These are phyloP conservation scores for Anguilla anguilla DNA, from an alignment of 2,797 vertebrate species.

Conservation along the genomic window DNA sequence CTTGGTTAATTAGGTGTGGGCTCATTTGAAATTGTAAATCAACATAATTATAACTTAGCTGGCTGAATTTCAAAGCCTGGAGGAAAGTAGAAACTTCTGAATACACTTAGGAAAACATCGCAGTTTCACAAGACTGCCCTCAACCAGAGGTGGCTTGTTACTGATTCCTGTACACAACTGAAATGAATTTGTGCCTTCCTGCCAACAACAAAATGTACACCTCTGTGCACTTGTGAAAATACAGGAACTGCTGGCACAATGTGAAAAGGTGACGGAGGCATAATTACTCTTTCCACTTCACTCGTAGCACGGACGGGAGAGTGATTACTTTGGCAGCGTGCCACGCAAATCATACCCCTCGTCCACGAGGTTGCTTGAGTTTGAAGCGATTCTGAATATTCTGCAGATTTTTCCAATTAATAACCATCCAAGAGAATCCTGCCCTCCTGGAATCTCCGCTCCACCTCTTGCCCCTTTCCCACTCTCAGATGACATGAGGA, in stretches of 20 bases:
- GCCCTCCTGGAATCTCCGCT: not conserved
- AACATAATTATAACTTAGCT: conserved; percentile 51
- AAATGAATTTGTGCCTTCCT: not conserved
- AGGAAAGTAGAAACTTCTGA: conserved; percentile 11
- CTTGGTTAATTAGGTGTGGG: conserved; percentile 16
- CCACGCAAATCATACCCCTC: conserved; percentile 49
- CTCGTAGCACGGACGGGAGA: conserved; percentile 42
- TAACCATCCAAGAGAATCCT: conserved; percentile 18
- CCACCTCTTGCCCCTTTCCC: conserved; percentile 2
- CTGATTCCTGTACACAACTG: not conserved
- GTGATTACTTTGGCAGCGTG: conserved; percentile 61
- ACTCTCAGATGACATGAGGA: not conserved
- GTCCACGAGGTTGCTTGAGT: conserved; percentile 15
- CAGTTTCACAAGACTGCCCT: not conserved
- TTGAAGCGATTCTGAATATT: not conserved
- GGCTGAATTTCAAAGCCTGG: conserved; percentile 19
- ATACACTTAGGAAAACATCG: conserved; percentile 1
- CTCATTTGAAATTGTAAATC: conserved; percentile 47
- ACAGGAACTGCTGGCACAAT: conserved; percentile 54
- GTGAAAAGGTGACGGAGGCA: conserved; percentile 60
- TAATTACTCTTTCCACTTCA: conserved; percentile 55
- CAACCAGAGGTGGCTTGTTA: not conserved
- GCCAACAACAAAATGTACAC: not conserved
- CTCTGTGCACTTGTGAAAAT: conserved; percentile 37
- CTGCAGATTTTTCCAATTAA: not conserved